phyloP scores from a whole-genome alignment of 2,113 vertebrate species.

The Nyctereutes procyonoides region DNA sequence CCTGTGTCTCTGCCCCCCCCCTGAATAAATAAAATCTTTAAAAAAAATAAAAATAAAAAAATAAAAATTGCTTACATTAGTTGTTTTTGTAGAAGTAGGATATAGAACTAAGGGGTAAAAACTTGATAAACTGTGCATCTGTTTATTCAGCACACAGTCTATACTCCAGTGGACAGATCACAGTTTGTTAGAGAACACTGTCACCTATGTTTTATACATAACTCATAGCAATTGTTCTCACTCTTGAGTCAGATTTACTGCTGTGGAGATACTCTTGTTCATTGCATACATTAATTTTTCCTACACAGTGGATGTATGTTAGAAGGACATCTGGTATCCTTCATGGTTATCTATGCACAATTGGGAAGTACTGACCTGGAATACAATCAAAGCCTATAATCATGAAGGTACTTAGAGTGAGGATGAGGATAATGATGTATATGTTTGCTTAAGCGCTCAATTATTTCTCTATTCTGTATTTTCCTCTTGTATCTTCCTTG shows the following conservation, averaged over 20 bases:
- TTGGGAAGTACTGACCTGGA: slow-evolving; percentile 9
- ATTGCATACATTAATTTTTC: neutral
- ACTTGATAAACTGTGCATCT: neutral
- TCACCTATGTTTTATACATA: neutral
- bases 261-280: neutral
- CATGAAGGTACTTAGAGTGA: neutral
- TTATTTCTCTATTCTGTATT: neutral
- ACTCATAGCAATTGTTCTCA: neutral
- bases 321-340: neutral
- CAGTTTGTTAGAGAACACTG: neutral
- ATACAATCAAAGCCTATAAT: neutral
- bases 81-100: neutral
- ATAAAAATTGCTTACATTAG: neutral
- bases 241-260: neutral
- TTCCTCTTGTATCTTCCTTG: neutral
- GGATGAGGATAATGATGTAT: neutral
- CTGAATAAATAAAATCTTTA: too few species aligned
- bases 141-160: neutral
- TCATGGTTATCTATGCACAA: neutral
- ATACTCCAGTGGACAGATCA: neutral
- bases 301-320: neutral
- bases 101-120: neutral
- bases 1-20: too few species aligned
- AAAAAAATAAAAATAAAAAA: too few species aligned
- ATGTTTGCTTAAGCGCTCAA: neutral